Base-by-base conservation (phyloP, 2,113 vertebrate species). In the Rana temporaria region DNA sequence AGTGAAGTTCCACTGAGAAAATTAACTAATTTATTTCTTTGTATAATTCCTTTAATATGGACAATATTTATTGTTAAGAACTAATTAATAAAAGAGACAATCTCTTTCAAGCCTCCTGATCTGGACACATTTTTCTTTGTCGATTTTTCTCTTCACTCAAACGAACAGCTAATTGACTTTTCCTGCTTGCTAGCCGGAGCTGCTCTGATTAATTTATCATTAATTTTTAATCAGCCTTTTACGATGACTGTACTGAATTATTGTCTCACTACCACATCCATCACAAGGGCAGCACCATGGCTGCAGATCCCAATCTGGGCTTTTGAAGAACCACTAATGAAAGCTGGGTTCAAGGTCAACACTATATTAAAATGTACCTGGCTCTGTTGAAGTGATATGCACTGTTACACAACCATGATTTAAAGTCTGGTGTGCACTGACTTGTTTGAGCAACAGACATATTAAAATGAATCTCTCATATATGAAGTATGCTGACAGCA, bases 161-260 rank as follows among this genome's bases (percentile, higher is more conserved):
- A 83, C 12, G 34, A 66, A 68, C 84, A 90, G 85, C 90, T 94
- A 92, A 93, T 92, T 91, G 91, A 92, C 88, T 91, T 85, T 89
- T 87, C 87, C 82, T 85, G 87, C 84, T 74, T 72, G 68, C 84
- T 79, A 85, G n/a, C 87, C 87, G 87, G 86, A 81, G 79, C 70
- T 73, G 69, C 70, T 74, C 69, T 82, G 79, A 82, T 82, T 83
- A 88, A 90, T 92, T 90, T 89, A 89, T 92, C 91, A 90, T 86
- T 86, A 81, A 80, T 60, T 87, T 32, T 86, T 89, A 89, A 91
- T 92, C 90, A 85, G 88, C 84, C 85, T 87, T 63, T 84, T 56
- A 48, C 67, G 32, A 85, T 86, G 89, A 87, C 85, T 88, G 87
- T 91, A 88, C 87, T 87, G 89, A 90, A 91, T 88, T 88, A 92